These are phyloP conservation scores for Machimus atricapillus DNA, from an alignment of 2,888 invertebrate species.

Conservation along the genomic window DNA sequence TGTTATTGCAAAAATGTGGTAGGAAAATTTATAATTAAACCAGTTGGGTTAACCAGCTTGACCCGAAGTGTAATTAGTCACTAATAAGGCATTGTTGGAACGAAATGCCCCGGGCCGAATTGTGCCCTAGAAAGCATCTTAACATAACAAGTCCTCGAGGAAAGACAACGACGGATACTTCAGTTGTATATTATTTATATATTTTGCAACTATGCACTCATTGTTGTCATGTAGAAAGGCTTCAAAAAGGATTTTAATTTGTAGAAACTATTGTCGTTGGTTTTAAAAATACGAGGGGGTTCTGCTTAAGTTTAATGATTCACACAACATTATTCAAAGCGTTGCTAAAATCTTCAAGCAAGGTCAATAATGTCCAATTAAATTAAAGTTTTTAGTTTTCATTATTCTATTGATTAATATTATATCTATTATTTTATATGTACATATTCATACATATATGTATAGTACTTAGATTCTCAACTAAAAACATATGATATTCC, in stretches of 20 bases:
- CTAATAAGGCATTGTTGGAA: background rate
- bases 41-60: background rate
- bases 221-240: background rate
- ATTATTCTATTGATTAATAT: no score
- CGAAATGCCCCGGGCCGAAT: background rate
- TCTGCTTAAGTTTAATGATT: no score
- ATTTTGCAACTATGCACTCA: background rate
- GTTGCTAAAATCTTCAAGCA: no score
- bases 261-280: background rate
- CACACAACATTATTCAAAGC: no score
- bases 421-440: no score
- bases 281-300: background rate
- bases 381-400: no score
- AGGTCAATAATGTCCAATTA: no score
- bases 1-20: background rate
- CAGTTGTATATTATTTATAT: background rate
- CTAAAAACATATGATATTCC: no score
- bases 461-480: no score
- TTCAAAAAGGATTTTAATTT: background rate
- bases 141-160: background rate
- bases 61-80: background rate
- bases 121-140: background rate
- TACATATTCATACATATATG: no score
- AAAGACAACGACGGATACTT: background rate
- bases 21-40: background rate